phyloP scores from a whole-genome alignment of 2,888 invertebrate species.

The Lasioglossum marginatum region DNA sequence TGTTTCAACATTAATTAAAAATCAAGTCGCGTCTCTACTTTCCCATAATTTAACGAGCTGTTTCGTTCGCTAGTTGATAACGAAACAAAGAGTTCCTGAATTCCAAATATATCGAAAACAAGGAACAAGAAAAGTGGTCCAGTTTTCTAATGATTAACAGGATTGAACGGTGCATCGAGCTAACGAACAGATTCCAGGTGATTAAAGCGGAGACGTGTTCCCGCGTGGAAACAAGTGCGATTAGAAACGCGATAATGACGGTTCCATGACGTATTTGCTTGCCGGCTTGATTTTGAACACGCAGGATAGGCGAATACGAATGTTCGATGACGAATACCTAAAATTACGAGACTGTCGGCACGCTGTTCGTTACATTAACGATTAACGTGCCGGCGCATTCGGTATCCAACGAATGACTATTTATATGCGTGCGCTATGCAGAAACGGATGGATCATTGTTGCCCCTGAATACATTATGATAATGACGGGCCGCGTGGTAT shows the following conservation, averaged over 20 bases:
- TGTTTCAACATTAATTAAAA: constrained; percentile 26
- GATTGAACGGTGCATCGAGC: background rate
- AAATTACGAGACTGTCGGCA: constrained; percentile 60
- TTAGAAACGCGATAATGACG: constrained; percentile 48
- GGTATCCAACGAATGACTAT: constrained; percentile 36
- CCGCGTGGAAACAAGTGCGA: constrained; percentile 33
- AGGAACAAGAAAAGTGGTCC: background rate
- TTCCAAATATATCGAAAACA: background rate
- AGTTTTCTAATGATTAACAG: background rate
- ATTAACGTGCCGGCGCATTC: constrained; percentile 45
- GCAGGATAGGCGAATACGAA: constrained; percentile 16
- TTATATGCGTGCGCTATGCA: constrained; percentile 31
- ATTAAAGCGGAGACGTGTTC: constrained; percentile 23
- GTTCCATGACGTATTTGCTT: constrained; percentile 35
- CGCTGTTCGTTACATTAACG: constrained; percentile 60
- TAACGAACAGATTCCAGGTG: constrained; percentile 8
- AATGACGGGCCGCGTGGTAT: constrained; percentile 46
- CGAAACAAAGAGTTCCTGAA: background rate
- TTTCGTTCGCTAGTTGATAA: background rate
- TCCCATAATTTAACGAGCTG: background rate
- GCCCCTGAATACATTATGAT: constrained; percentile 55
- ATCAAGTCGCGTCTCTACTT: background rate
- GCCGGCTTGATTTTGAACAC: constrained; percentile 40
- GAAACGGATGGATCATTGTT: constrained; percentile 55
- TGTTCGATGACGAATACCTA: constrained; percentile 51